A percentile compares a stretch with the other conserved stretches of the same genome.
Conservation (phyloP, 2,888 invertebrate species). For the Flexamia atlantica region DNA sequence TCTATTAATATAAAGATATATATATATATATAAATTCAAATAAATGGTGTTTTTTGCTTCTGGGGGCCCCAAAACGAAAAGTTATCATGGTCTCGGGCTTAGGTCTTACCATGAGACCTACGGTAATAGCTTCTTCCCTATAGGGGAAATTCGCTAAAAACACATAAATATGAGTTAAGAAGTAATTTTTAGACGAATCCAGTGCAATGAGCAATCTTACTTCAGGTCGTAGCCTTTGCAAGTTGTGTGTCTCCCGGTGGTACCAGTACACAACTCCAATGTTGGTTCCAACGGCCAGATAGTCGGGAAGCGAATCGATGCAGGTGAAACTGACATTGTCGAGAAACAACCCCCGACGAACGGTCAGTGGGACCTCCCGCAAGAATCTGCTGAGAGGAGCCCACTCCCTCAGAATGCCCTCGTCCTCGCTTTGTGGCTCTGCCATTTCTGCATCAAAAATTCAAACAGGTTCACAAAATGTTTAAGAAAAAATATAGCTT, state of each 20-base stretch:
- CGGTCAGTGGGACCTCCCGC: constrained; percentile 85
- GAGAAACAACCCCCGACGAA: constrained; percentile 86
- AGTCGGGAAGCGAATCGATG: constrained; percentile 89
- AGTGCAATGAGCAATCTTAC: constrained; percentile 76
- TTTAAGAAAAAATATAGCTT: too few relatives aligned
- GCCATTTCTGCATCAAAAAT: constrained; percentile 64
- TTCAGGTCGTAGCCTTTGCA: constrained; percentile 89
- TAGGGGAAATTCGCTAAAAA: too few relatives aligned
- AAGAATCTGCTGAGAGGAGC: constrained; percentile 86
- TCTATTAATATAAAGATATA: too few relatives aligned
- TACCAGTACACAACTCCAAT: constrained; percentile 93
- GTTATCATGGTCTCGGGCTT: too few relatives aligned
- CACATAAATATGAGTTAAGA: constrained; percentile 86
- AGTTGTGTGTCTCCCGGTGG: constrained; percentile 85
- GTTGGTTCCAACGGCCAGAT: constrained; percentile 91
- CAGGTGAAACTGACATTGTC: constrained; percentile 88
- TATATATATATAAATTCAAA: too few relatives aligned
- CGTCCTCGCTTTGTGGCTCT: constrained; percentile 68
- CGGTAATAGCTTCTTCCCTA: too few relatives aligned
- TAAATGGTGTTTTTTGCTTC: too few relatives aligned
- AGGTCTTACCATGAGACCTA: too few relatives aligned
- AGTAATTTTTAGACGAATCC: constrained; percentile 77
- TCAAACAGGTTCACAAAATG: too few relatives aligned
- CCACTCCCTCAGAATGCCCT: constrained; percentile 83
- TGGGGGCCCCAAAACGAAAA: too few relatives aligned